Evolutionary conservation across 64 coral and sea anemone genomes (phyloP).

Genomic region (Actinia equina): DNA sequence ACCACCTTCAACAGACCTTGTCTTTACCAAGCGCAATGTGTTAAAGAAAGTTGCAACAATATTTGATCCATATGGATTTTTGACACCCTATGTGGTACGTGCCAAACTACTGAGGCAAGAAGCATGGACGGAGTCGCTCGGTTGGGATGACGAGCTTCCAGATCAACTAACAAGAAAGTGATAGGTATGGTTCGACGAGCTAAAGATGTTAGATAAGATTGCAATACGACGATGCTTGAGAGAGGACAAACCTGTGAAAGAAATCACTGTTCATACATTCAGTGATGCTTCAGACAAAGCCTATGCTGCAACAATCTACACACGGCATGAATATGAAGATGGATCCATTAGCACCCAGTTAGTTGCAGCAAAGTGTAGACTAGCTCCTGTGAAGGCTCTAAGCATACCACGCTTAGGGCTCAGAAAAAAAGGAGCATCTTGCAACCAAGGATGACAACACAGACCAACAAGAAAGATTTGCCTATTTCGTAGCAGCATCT

Average conservation of each 20-base stretch:
- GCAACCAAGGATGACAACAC: background rate
- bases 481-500: background rate
- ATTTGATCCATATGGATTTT: constrained; percentile 54
- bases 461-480: background rate
- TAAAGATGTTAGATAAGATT: constrained; percentile 30
- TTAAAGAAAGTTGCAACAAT: constrained; percentile 50
- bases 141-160: constrained; percentile 40
- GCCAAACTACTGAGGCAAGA: constrained; percentile 51
- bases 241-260: constrained; percentile 2
- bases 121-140: constrained; percentile 11
- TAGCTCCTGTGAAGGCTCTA: constrained; percentile 52
- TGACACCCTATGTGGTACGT: constrained; percentile 35
- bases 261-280: constrained; percentile 50
- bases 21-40: constrained; percentile 59
- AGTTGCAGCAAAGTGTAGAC: constrained; percentile 40
- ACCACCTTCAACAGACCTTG: constrained; percentile 41
- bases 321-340: constrained; percentile 28
- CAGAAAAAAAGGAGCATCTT: background rate
- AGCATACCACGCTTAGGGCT: constrained; percentile 28
- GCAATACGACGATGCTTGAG: constrained; percentile 53
- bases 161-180: constrained; percentile 19
- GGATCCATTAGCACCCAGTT: constrained; percentile 26
- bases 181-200: constrained; percentile 40
- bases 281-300: constrained; percentile 48
- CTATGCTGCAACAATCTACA: constrained; percentile 49